Evolutionary conservation across 2,888 invertebrate genomes (phyloP), one percentile per base, ranked within the genome.

Genomic region (Linnaemya vulpina): DNA sequence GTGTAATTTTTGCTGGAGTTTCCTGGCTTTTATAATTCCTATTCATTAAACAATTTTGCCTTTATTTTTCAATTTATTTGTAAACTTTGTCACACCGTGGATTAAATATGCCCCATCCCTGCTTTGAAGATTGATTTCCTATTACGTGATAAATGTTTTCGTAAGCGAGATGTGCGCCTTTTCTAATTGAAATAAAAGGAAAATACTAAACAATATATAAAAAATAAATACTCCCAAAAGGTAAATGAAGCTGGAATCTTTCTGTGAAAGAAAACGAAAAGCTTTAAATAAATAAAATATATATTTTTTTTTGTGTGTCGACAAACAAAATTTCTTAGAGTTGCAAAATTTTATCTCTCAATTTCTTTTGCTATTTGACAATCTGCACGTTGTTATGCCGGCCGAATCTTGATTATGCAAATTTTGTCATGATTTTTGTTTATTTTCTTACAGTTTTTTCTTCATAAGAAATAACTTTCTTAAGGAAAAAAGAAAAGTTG

Each of bases 131-230:
- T 70, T 78, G 46, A 82, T 71, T 85, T 85, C 81, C 81, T 85
- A 70, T 81, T 85, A 85, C 84, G 74, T 81, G 78, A 81, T 75
- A 81, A 81, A 63, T 65, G 77, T 74, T 58, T 76, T 53, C 15
- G 9, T 65, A n/a, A 65, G 46, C 77, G 55, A 78, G 74, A 84
- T 84, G 77, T 74, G 70, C 58, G 25, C 55, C 81, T 67, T 55
- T 73, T n/a, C n/a, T n/a, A n/a, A n/a, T n/a, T n/a, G n/a, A n/a
- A n/a, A 62, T 55, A n/a, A 51, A 5, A 51, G n/a, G 51, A 30
- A 46, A 20, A 68, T 49, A 17, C 8, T 7, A 5, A 11, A 30
- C 7, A 13, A 17, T 10, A 1, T 58, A n/a, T 7, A 53, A 40
- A n/a, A n/a, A n/a, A n/a, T n/a, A n/a, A n/a, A n/a, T n/a, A n/a